A percentile compares a stretch with the other conserved stretches of the same genome.
Evolutionary conservation across 2,888 invertebrate species (phyloP).

Genomic region (Argynnis bischoffii): DNA sequence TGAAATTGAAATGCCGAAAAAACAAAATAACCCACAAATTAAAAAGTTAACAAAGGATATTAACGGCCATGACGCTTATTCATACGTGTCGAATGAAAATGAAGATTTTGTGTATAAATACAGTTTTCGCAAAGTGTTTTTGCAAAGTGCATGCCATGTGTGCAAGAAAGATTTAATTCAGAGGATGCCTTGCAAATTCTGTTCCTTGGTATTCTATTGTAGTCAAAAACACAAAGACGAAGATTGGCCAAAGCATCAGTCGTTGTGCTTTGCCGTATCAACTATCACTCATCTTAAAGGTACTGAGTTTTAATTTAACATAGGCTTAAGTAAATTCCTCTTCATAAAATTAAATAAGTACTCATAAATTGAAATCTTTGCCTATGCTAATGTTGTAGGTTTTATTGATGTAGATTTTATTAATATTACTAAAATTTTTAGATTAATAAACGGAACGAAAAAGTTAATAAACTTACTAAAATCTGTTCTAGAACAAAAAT

Average conservation of each 20-base stretch:
- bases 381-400: no score
- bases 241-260: slow-evolving; percentile 82
- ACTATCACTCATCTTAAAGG: slow-evolving; percentile 82
- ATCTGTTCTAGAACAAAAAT: slow-evolving; percentile 69
- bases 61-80: slow-evolving; percentile 51
- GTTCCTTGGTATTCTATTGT: slow-evolving; percentile 86
- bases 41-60: slow-evolving; percentile 49
- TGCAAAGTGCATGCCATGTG: slow-evolving; percentile 82
- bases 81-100: slow-evolving; percentile 75
- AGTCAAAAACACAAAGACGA: slow-evolving; percentile 82
- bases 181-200: slow-evolving; percentile 71
- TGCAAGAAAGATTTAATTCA: slow-evolving; percentile 68
- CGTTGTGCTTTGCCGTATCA: slow-evolving; percentile 83
- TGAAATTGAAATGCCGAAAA: slow-evolving; percentile 53
- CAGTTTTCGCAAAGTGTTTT: slow-evolving; percentile 84
- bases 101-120: slow-evolving; percentile 85
- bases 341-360: no score
- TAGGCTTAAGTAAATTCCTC: not conserved
- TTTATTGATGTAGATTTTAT: no score
- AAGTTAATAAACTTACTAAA: not conserved
- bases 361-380: no score
- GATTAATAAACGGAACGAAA: not conserved
- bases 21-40: slow-evolving; percentile 37
- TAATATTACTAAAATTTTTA: no score
- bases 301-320: slow-evolving; percentile 41